These are phyloP conservation scores for Clarias laeviceps DNA, from an alignment of 2,797 vertebrate genomes.

Conservation along the genomic window DNA sequence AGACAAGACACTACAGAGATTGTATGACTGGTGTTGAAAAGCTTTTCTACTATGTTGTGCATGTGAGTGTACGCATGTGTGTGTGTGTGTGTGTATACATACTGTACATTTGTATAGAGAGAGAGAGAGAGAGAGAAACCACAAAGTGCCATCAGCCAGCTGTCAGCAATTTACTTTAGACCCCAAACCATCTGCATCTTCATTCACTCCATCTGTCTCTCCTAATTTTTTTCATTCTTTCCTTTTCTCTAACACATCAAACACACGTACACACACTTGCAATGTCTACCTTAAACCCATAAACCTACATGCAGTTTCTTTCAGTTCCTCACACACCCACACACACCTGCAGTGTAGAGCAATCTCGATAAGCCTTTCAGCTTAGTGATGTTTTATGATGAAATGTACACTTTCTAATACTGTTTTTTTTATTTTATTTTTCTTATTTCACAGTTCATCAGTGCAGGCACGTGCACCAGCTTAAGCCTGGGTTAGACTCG, in stretches of 20 bases:
- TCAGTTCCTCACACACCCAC: background rate
- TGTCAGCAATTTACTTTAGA: constrained; percentile 40
- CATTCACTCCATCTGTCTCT: constrained; percentile 39
- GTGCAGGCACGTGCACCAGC: background rate
- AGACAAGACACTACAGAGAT: background rate
- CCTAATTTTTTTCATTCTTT: constrained; percentile 20
- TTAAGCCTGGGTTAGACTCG: background rate
- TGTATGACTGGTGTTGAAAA: background rate
- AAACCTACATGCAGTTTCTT: background rate
- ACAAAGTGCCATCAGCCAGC: constrained; percentile 49
- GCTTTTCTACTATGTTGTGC: constrained; percentile 3
- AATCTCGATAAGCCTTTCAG: background rate
- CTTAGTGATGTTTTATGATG: background rate
- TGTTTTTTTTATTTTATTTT: background rate
- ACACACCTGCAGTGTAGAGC: background rate
- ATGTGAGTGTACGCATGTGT: background rate
- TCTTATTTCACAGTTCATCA: background rate
- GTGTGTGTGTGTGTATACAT: background rate
- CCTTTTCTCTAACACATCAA: constrained; percentile 28
- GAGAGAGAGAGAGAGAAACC: constrained; percentile 28
- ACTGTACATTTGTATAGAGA: too few relatives aligned
- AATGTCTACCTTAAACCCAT: background rate
- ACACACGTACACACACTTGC: constrained; percentile 8
- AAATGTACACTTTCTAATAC: constrained; percentile 6
- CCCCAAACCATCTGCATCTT: constrained; percentile 44